Base-by-base conservation (phyloP, 2,113 vertebrate species). In the Toxotes chatareus region DNA sequence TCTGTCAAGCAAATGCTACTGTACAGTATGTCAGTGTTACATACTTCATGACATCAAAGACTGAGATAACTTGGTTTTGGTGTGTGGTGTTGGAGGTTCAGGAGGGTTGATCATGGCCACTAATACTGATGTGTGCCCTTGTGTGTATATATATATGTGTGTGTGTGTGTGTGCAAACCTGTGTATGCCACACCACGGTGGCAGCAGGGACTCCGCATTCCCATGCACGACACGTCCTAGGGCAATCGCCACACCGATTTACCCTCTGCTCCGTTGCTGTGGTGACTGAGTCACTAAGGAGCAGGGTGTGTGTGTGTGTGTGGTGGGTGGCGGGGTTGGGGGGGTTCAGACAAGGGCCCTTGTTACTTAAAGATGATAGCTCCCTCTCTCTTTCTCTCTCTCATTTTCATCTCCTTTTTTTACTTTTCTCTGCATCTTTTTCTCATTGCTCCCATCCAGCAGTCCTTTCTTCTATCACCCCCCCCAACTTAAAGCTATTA, bases 181-280 rank as follows among this genome's bases (percentile, higher is more conserved):
- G 70, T 59, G 49, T 73, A 6, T 63, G 64, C 53, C 64, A 82
- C 67, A 56, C 32, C 27, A 47, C 12, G 46, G 69, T 88, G 88
- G 84, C 77, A 85, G 77, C 76, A 79, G 82, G 59, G 71, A 79
- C 70, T 61, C 67, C 9, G 38, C 89, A 92, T 95, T 94, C 85
- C 93, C 82, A 95, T 96, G 94, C 93, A 80, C 53, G 47, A 92
- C 96, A 96, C 86, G 82, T 96, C 89, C 82, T 57, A 79, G 93
- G 92, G 91, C 81, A 91, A 88, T 89, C 89, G 93, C 92, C 85
- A 89, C 78, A 76, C 86, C 55, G 87, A 93, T 94, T 95, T 88
- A 93, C 86, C 88, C 92, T 90, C 90, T 69, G 91, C 90, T 93
- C 92, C 88, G 96, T 95, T 97, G 93, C 95, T 94, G 88, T 94